Base-by-base conservation (phyloP, 1,140 invertebrate genomes). In the Lineus longissimus region DNA sequence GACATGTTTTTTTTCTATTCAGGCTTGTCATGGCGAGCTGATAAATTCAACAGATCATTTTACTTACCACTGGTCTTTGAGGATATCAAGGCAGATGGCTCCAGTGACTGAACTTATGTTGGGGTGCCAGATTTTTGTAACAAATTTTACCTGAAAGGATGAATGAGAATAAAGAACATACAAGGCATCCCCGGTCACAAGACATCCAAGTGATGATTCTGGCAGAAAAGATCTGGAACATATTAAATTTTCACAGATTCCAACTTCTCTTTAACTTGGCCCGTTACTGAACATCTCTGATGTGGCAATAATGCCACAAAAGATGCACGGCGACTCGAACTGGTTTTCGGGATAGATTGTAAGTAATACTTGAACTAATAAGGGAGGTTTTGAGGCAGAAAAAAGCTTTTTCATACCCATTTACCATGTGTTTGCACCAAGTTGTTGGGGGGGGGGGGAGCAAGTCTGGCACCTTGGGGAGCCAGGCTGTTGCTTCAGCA, bases 81-180 rank as follows among this genome's bases (percentile, higher is more conserved):
- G 85, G 76, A 99, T 99, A 82, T 99, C 97, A 79, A 99, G 85
- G 84, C 97, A 99, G 77, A 99, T 98, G 41, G 94, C 95, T 61
- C 97, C 97, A 30, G 97, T 99, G 4, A 97, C 95, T 23, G 95
- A 98, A 59, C 94, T 98, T 72, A 99, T 97, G 85, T 99, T 99
- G 55, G 97, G 97, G 85, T 99, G 97, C 97, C 97, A 99, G 79
- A 99, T 97, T 85, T 93, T 95, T 63, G 97, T 99, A 67, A 94
- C 87, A 86, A 99, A 99, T 69, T 79, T 81, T 27, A 86, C 84
- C 83, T 85, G 65, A 41, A 75, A 70, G 7, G 61, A 40, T 62
- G 56, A 59, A 63, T 15, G 27, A 64, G 15, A 22, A 58, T 36
- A 7, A 36, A 7, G 15, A 7, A 36, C 33, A 36, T 15, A n/a